Evolutionary conservation across 2,113 vertebrate genomes (phyloP), one percentile per base, ranked within the genome.

Genomic region (Ursus arctos): DNA sequence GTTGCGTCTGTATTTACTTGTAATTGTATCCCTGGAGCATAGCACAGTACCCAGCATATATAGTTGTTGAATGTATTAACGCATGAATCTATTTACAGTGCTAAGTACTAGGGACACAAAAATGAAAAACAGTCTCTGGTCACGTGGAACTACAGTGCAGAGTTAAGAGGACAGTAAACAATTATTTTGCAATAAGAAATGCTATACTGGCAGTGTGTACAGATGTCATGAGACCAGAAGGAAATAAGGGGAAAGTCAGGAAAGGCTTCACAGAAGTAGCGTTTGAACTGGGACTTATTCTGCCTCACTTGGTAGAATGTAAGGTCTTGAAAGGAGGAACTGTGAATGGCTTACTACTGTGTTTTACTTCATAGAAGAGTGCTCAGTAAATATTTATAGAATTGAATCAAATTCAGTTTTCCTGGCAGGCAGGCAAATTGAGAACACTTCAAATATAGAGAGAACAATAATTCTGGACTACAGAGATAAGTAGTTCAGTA

Each of bases 331-430:
- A 79, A 86, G 61, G 33, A 91, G 33, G 24, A 86, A 79, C 9
- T 85, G 13, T 51, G 24, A 71, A 11, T 79, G 57, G 33, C 83
- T 84, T 63, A 90, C 67, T 84, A 4, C 16, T 77, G n/a, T 67
- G 57, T 95, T 91, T 85, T 95, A 57, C 31, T 84, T 51, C 33
- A 26, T 76, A 77, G 69, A 85, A 57, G 24, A 84, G 22, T 77
- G 5, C 16, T 71, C 2, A 63, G 53, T 81, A 81, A 81, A 87
- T 92, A 95, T 72, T 71, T 21, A 55, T 77, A 84, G 11, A 95
- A 63, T 55, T 43, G 53, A 95, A 63, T 95, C 89, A 95, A 81
- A 71, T 87, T 53, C 61, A 71, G 53, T 80, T 87, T 87, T 80
- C 63, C 31, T 87, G 33, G 26, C 76, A 95, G 65, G 72, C 11